phyloP scores from a whole-genome alignment of 2,797 vertebrate genomes.

The Cygnus olor region DNA sequence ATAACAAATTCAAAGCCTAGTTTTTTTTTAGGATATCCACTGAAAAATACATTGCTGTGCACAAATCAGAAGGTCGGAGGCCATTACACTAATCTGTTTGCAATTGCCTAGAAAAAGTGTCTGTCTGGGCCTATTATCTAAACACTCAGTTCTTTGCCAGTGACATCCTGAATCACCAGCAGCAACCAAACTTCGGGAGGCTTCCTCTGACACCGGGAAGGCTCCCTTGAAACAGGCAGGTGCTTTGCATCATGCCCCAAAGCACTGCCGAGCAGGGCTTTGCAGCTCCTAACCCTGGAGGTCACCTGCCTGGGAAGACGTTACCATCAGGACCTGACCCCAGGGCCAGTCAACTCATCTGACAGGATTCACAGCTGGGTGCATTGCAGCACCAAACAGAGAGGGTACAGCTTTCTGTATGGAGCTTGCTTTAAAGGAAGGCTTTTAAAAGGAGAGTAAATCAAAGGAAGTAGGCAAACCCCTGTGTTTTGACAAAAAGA shows the following conservation, averaged over 20 bases:
- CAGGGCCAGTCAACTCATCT: background rate
- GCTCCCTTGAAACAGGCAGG: background rate
- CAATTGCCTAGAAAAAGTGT: background rate
- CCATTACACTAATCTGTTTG: background rate
- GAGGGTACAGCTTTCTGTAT: background rate
- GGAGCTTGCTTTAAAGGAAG: background rate
- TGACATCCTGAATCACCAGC: background rate
- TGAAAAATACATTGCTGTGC: background rate
- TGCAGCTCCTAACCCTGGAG: background rate
- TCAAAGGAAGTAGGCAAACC: background rate
- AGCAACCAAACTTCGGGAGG: background rate
- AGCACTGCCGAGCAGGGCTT: fast-evolving
- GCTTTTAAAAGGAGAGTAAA: background rate
- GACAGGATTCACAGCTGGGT: background rate
- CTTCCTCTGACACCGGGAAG: fast-evolving
- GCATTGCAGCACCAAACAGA: background rate
- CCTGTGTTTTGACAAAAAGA: background rate
- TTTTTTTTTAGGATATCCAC: background rate
- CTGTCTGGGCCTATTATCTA: fast-evolving
- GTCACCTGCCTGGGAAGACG: background rate
- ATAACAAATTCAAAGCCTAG: background rate
- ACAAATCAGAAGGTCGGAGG: background rate
- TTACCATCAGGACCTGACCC: background rate
- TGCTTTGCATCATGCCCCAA: background rate
- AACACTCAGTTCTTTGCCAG: background rate